Conservation (phyloP, 2,888 invertebrate genomes). For the Aphodius sticticus region DNA sequence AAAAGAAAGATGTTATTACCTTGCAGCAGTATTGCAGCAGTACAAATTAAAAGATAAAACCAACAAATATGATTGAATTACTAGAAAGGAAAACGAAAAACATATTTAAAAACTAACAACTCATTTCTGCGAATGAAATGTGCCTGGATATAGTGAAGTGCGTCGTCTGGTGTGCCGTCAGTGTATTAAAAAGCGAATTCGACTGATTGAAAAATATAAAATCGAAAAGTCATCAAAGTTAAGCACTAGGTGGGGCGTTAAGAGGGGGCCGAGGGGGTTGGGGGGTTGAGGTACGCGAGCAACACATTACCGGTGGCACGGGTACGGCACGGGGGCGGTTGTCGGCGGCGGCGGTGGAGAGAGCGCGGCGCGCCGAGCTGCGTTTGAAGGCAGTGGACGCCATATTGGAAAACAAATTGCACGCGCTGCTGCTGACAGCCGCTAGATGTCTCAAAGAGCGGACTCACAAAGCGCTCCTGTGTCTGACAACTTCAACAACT, state of each 20-base stretch:
- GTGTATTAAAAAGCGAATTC: constrained; percentile 5
- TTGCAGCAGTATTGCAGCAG: no score
- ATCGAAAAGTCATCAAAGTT: constrained; percentile 40
- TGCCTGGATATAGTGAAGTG: background rate
- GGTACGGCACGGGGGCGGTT: constrained; percentile 15
- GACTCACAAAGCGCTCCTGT: constrained; percentile 56
- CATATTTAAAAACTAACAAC: no score
- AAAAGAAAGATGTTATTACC: no score
- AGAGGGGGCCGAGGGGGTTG: constrained; percentile 6
- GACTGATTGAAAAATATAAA: constrained; percentile 39
- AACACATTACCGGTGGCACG: background rate
- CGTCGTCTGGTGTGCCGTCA: background rate
- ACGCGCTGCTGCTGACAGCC: constrained; percentile 57
- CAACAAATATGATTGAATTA: no score
- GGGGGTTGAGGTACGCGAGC: background rate
- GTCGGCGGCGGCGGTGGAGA: constrained; percentile 17
- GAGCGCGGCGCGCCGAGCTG: constrained; percentile 45
- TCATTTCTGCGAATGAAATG: background rate
- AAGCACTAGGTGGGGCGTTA: constrained; percentile 28
- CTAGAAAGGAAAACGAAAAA: no score
- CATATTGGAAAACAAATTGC: constrained; percentile 59
- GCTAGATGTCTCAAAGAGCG: constrained; percentile 60
- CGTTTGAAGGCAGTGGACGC: constrained; percentile 56
- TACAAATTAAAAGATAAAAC: no score
- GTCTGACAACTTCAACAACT: constrained; percentile 58